Percentiles rank a stretch among this genome's conserved stretches.
phyloP scores from a whole-genome alignment of 2,113 vertebrate genomes.

The Ameiurus melas region DNA sequence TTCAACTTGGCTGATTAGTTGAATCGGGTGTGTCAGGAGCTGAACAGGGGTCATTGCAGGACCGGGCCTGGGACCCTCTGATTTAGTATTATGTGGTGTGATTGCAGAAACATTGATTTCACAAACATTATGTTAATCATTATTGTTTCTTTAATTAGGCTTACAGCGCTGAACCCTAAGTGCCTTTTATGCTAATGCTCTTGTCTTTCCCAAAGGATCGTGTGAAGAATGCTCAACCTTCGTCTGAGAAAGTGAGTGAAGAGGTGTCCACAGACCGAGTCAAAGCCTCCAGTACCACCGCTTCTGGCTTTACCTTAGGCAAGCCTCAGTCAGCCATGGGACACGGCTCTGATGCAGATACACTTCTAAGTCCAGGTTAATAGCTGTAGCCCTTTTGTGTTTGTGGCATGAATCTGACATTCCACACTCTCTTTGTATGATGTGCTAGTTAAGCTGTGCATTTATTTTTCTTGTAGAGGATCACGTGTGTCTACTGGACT shows the following conservation, averaged over 20 bases:
- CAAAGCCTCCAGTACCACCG: constrained; percentile 59
- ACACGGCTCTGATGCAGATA: constrained; percentile 32
- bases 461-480: constrained; percentile 70
- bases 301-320: constrained; percentile 49
- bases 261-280: constrained; percentile 60
- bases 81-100: neutral
- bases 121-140: neutral
- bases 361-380: constrained; percentile 71
- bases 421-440: neutral
- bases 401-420: neutral
- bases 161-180: neutral
- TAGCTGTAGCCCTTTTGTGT: neutral
- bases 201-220: constrained; percentile 71
- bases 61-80: neutral
- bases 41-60: neutral
- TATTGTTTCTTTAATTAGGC: neutral
- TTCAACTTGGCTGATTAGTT: no score
- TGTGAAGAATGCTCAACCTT: constrained; percentile 67
- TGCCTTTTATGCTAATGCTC: neutral
- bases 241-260: constrained; percentile 56
- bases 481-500: constrained; percentile 89
- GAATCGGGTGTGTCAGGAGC: neutral
- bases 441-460: neutral
- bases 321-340: constrained; percentile 63
- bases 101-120: neutral